Evolutionary conservation across 2,113 vertebrate species (phyloP).

Genomic region (Amazona guildingii): DNA sequence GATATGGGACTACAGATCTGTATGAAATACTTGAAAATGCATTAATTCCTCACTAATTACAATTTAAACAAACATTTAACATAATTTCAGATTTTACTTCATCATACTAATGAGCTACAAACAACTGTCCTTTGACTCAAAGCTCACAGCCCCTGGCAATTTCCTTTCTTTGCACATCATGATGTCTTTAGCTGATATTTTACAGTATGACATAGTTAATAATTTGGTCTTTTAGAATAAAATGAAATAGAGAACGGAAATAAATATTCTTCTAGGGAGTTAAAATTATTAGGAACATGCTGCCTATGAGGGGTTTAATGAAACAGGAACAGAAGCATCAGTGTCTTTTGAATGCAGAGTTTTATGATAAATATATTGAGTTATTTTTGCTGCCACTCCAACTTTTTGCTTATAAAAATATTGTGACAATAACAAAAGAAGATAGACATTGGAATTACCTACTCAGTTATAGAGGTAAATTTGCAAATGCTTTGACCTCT

Average conservation of each 20-base stretch:
- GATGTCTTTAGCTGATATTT: conserved; percentile 15
- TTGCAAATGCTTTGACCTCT: not conserved
- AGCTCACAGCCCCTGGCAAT: not conserved
- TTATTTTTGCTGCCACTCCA: not conserved
- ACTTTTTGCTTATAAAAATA: not conserved
- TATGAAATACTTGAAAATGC: conserved; percentile 14
- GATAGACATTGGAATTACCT: not conserved
- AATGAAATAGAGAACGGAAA: not conserved
- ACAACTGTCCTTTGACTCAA: conserved; percentile 30
- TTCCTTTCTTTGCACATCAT: conserved; percentile 13
- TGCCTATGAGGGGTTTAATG: not conserved
- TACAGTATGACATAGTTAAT: conserved; percentile 14
- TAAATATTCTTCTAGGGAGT: not conserved
- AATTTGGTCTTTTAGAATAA: conserved; percentile 9
- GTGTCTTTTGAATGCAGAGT: not conserved
- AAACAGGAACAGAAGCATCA: conserved; percentile 6
- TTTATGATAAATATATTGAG: not conserved
- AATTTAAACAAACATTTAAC: conserved; percentile 40
- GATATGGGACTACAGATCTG: not conserved
- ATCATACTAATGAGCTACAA: conserved; percentile 42
- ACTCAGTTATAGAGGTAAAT: not conserved
- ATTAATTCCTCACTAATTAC: conserved; percentile 33
- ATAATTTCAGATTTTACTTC: conserved; percentile 46
- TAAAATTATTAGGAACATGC: conserved; percentile 14
- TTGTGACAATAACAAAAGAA: not conserved